Evolutionary conservation across 2,888 invertebrate genomes (phyloP).

Genomic region (Agrilus cyanescens): DNA sequence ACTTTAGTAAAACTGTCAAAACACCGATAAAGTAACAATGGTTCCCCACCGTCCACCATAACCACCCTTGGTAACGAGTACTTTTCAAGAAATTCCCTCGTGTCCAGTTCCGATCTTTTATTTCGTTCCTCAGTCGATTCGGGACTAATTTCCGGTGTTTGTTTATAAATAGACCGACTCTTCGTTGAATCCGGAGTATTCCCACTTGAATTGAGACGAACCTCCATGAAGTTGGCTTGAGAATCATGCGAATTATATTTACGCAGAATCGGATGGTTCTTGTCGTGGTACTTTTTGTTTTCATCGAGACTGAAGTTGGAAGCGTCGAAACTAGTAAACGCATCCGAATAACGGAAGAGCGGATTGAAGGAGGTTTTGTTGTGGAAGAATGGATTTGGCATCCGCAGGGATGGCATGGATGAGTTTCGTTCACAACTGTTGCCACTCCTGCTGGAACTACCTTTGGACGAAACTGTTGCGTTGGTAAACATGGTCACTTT

Average conservation of each 20-base stretch:
- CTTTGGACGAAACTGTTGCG: constrained; percentile 30
- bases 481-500: constrained; percentile 24
- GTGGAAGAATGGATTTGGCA: constrained; percentile 26
- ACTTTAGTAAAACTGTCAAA: constrained; percentile 51
- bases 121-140: constrained; percentile 24
- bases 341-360: constrained; percentile 26
- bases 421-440: constrained; percentile 31
- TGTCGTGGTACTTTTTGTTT: constrained; percentile 21
- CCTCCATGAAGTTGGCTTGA: constrained; percentile 35
- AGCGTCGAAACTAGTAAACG: constrained; percentile 30
- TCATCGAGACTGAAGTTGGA: constrained; percentile 29
- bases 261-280: constrained; percentile 35
- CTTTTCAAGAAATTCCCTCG: constrained; percentile 48
- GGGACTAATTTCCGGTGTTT: constrained; percentile 22
- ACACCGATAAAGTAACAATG: constrained; percentile 50
- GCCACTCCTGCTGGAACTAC: constrained; percentile 28
- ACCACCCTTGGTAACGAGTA: constrained; percentile 50
- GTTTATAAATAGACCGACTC: constrained; percentile 18
- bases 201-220: constrained; percentile 33
- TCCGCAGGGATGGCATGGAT: constrained; percentile 31
- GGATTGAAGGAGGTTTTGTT: constrained; percentile 27
- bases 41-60: constrained; percentile 44
- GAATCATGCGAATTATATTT: constrained; percentile 36
- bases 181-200: constrained; percentile 27
- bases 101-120: constrained; percentile 25